Evolutionary conservation across 1,140 invertebrate genomes (phyloP).

Genomic region (Neodiprion fabricii): DNA sequence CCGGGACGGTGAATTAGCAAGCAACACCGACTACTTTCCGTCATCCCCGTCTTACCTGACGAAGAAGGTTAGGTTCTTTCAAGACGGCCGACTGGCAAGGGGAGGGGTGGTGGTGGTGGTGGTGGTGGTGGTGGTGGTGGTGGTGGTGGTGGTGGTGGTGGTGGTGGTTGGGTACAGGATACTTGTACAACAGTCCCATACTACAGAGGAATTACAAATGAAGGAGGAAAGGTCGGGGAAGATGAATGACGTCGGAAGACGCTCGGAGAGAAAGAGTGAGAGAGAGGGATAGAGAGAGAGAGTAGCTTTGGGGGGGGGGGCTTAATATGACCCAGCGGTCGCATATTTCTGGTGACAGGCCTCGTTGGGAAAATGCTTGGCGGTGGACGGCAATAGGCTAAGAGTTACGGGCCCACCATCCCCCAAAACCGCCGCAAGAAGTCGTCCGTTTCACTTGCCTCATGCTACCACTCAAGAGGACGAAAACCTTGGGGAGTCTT

Average conservation of each 20-base stretch:
- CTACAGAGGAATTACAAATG: background rate
- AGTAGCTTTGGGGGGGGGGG: background rate
- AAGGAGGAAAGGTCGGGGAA: background rate
- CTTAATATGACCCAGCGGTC: conserved; percentile 24
- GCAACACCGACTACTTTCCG: no score
- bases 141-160: no score
- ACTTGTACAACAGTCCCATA: no score
- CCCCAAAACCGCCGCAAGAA: background rate
- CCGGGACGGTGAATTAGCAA: no score
- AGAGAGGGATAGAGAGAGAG: conserved; percentile 13
- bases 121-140: no score
- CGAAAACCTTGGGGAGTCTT: background rate
- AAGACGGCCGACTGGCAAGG: no score
- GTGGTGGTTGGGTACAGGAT: no score
- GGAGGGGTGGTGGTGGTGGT: no score
- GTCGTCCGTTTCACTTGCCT: conserved; percentile 2
- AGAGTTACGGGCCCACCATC: background rate
- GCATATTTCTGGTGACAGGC: conserved; percentile 29
- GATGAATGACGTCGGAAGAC: background rate
- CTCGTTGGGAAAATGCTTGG: background rate
- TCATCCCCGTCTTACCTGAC: no score
- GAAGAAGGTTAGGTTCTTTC: no score
- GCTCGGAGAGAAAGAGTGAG: conserved; percentile 19
- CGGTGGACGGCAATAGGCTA: conserved; percentile 22
- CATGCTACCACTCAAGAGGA: background rate